Evolutionary conservation across 2,113 vertebrate species (phyloP).

Genomic region (Phoxinus phoxinus): DNA sequence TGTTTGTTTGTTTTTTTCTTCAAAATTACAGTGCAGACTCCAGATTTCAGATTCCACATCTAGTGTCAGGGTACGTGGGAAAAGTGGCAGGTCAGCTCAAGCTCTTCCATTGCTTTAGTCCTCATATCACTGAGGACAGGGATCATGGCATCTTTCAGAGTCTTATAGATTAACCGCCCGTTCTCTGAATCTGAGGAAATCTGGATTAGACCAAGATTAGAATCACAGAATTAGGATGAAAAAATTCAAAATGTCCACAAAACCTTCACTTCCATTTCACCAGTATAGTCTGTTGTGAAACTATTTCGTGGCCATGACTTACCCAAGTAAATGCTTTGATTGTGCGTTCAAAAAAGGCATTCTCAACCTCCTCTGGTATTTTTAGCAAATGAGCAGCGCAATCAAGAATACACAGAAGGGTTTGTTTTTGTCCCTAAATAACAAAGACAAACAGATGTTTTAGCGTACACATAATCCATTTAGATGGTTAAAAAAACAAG

Average conservation of each 20-base stretch:
- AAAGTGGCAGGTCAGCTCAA: slow-evolving; percentile 63
- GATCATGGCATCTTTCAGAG: slow-evolving; percentile 85
- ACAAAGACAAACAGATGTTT: slow-evolving; percentile 22
- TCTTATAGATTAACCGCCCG: slow-evolving; percentile 76
- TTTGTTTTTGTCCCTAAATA: slow-evolving; percentile 85
- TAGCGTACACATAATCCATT: neutral
- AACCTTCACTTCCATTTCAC: neutral
- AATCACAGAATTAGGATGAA: slow-evolving; percentile 16
- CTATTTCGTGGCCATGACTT: slow-evolving; percentile 53
- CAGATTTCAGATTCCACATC: neutral
- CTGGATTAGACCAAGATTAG: slow-evolving; percentile 71
- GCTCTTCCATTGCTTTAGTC: slow-evolving; percentile 70
- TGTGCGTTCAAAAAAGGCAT: slow-evolving; percentile 80
- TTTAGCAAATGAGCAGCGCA: slow-evolving; percentile 84
- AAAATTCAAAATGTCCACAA: neutral
- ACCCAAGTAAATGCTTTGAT: slow-evolving; percentile 92
- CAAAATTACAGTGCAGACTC: slow-evolving; percentile 1
- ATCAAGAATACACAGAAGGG: slow-evolving; percentile 88
- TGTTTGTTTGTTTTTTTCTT: neutral
- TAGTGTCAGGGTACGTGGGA: slow-evolving; percentile 42
- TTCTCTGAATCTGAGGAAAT: slow-evolving; percentile 78
- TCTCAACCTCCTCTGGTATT: slow-evolving; percentile 83
- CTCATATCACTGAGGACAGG: slow-evolving; percentile 82
- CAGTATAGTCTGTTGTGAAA: neutral
- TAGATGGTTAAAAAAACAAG: neutral